phyloP scores from a whole-genome alignment of 2,888 invertebrate genomes.

The Operophtera brumata region DNA sequence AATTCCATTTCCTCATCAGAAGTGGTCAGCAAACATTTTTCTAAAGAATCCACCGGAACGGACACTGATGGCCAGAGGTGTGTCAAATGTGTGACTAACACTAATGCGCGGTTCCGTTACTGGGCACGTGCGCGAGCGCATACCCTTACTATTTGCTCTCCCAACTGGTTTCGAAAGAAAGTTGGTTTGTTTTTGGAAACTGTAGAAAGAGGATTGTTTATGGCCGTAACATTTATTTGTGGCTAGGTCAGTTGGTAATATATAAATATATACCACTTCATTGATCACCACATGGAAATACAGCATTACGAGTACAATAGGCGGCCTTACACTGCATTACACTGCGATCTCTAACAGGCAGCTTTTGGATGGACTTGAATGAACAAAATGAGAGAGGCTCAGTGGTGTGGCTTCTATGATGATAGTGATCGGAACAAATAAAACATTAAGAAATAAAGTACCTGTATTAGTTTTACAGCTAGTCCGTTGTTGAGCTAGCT shows the following conservation, averaged over 20 bases:
- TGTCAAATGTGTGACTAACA: conserved; percentile 57
- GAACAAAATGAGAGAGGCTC: too few species aligned
- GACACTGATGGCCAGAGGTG: conserved; percentile 46
- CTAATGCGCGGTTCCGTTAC: conserved; percentile 62
- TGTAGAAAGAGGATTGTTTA: conserved; percentile 4
- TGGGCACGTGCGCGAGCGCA: conserved; percentile 46
- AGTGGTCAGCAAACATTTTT: conserved; percentile 37
- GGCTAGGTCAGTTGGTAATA: neutral
- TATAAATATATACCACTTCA: too few species aligned
- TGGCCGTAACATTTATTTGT: neutral
- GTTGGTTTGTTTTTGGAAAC: conserved; percentile 28
- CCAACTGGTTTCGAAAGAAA: conserved; percentile 36
- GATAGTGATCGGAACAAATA: neutral
- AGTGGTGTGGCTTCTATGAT: too few species aligned
- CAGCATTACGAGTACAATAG: too few species aligned
- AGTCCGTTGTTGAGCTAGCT: too few species aligned
- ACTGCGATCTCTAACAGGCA: too few species aligned
- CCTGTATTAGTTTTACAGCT: too few species aligned
- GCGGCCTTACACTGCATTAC: too few species aligned
- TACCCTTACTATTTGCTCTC: conserved; percentile 29
- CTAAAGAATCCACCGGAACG: conserved; percentile 66
- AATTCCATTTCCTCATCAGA: conserved; percentile 15
- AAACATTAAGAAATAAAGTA: neutral
- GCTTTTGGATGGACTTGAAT: too few species aligned
- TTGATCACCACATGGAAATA: too few species aligned